Base-by-base conservation (phyloP, 2,797 vertebrate species). In the Ateles fusciceps region DNA sequence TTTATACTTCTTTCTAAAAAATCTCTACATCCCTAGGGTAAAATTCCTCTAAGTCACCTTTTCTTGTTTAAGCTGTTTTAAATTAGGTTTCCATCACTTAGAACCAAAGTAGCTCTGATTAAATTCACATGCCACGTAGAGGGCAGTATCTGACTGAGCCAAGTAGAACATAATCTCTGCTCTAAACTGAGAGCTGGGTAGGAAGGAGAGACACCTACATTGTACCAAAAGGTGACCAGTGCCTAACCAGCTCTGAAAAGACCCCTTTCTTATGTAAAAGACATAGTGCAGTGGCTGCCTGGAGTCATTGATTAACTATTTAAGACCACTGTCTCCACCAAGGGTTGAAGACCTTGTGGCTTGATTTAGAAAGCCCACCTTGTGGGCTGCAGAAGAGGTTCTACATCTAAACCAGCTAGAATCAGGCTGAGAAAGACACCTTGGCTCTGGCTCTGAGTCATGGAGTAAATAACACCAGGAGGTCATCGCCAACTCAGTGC, bases 1-100 rank as follows among this genome's bases (percentile, higher is more conserved):
- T 91, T 71, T 83, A 48, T 46, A 42, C 75, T 46, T 97, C 71
- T 95, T 91, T 57, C 75, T 90, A 75, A 55, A 92, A 92, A 96
- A 55, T 24, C 5, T 81, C 19, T 81, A 4, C 24, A 15, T 87
- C 55, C 52, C 48, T 52, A 84, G 72, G 13, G 75, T 46, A 50
- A 90, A 57, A 85, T 57, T 96, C 61, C 85, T 71, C 15, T n/a
- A 79, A 90, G 52, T 92, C 52, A 26, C 39, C 24, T 52, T 84
- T 93, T 81, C 85, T 90, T 57, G 9, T 30, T 61, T 90, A 93
- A 90, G 7, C 36, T 88, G 36, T 80, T 94, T 94, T 64, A 79
- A 79, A 86, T 78, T 52, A 46, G 6, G 22, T 91, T 50, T 87
- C 80, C 92, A 6, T 48, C 50, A 44, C n/a, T 91, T 72, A 57